Evolutionary conservation across 2,888 invertebrate genomes (phyloP), one percentile per base, ranked within the genome.

Genomic region (Polylopha cassiicola): DNA sequence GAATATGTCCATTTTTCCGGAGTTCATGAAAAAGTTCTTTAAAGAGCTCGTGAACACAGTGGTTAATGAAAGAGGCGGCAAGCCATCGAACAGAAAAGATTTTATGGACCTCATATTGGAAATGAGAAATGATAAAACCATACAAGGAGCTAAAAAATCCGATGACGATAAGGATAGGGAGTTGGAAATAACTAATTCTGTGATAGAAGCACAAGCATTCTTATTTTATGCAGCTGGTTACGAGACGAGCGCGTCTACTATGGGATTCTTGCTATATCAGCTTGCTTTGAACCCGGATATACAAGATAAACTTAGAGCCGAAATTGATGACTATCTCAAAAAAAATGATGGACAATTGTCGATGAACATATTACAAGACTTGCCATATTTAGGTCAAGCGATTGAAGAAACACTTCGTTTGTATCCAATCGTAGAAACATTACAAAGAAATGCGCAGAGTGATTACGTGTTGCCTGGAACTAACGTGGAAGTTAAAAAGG

Each of bases 161-260:
- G 34, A 38, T 1, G 45, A 48, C 6, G 50, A 51, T 0, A 27
- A 47, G 6, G 39, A 49, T 5, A 9, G 10, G 51, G 52, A n/a
- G 23, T 46, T 30, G 7, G 54, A 63, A 8, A 42, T 63, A 2
- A 60, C 61, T 2, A 57, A 67, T 5, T 55, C 53, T 7, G 37
- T 61, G 3, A 58, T 67, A 15, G 54, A 59, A 3, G 60, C 69
- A 3, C 69, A 73, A 32, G 60, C 64, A 2, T 61, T 70, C 20
- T 41, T 71, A 27, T 73, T 74, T 50, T 73, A 66, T 41, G 48
- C 70, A 2, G 81, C 72, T 2, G 81, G 82, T 1, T 77, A 70
- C 33, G 80, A 78, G 44, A 78, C 77, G 6, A 71, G 74, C 1
- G 66, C 81, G 1, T 65, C 67, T 2, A 54, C 68, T 2, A 53